phyloP scores from a whole-genome alignment of 1,140 invertebrate genomes.

The Sminthurides bifidus region DNA sequence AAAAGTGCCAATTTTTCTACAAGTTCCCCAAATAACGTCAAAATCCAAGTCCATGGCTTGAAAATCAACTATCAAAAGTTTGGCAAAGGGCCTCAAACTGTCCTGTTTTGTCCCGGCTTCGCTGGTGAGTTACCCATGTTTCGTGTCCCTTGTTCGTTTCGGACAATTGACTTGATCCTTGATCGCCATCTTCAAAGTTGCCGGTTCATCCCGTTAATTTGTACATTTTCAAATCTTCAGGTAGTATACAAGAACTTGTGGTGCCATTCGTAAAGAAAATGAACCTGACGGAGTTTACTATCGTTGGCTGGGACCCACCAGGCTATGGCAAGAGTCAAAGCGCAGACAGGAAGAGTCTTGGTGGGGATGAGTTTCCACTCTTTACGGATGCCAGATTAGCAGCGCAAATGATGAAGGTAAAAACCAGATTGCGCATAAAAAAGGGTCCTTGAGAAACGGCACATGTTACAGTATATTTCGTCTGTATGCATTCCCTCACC shows the following conservation, averaged over 20 bases:
- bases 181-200: too few species aligned
- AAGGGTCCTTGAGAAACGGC: too few species aligned
- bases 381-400: too few species aligned
- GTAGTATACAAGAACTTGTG: not conserved
- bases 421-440: too few species aligned
- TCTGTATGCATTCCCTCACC: too few species aligned
- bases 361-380: not conserved
- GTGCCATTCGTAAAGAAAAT: not conserved
- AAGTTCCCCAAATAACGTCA: too few species aligned
- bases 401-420: too few species aligned
- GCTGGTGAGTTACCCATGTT: not conserved
- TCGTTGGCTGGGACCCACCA: not conserved
- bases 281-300: not conserved
- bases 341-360: not conserved
- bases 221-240: too few species aligned
- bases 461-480: too few species aligned
- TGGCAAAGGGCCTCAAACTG: not conserved
- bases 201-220: too few species aligned
- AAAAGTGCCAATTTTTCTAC: too few species aligned
- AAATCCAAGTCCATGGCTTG: not conserved
- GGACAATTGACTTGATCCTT: not conserved
- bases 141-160: too few species aligned
- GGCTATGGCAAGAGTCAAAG: not conserved
- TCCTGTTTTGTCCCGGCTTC: not conserved
- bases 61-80: not conserved